Conservation (phyloP, 2,113 vertebrate species). For the Cinclus cinclus region DNA sequence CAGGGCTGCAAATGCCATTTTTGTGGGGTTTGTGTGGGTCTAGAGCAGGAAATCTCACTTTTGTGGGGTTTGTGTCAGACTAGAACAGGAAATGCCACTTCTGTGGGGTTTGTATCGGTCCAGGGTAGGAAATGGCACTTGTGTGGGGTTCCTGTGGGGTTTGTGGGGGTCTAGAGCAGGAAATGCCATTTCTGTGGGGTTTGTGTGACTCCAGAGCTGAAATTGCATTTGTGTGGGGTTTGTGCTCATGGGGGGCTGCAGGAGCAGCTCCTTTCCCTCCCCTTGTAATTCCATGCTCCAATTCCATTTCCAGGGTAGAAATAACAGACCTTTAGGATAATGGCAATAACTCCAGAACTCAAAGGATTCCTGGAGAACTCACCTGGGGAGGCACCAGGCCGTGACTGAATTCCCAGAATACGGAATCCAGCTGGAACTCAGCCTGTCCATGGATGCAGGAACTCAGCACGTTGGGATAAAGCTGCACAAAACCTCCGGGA, state of each 20-base stretch:
- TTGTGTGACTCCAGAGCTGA: neutral
- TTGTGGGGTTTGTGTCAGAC: neutral
- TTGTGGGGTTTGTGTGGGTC: neutral
- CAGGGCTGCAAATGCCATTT: too few relatives aligned
- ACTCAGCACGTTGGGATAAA: neutral
- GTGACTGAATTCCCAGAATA: neutral
- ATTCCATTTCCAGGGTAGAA: neutral
- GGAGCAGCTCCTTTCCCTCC: neutral
- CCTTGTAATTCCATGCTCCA: neutral
- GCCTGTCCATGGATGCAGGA: neutral
- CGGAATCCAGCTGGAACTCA: neutral
- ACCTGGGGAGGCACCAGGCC: neutral
- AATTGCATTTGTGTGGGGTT: neutral
- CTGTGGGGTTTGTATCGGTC: neutral
- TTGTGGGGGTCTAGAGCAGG: accelerated
- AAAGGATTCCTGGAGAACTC: neutral
- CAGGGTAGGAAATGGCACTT: neutral
- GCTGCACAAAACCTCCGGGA: neutral
- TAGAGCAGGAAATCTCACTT: accelerated
- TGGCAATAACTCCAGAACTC: neutral
- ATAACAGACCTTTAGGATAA: neutral
- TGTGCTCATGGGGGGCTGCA: neutral
- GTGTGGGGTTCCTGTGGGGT: neutral
- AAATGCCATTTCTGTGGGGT: neutral
- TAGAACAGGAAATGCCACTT: too few relatives aligned